Conservation (phyloP, 2,888 invertebrate species). For the Epirrita christyi region DNA sequence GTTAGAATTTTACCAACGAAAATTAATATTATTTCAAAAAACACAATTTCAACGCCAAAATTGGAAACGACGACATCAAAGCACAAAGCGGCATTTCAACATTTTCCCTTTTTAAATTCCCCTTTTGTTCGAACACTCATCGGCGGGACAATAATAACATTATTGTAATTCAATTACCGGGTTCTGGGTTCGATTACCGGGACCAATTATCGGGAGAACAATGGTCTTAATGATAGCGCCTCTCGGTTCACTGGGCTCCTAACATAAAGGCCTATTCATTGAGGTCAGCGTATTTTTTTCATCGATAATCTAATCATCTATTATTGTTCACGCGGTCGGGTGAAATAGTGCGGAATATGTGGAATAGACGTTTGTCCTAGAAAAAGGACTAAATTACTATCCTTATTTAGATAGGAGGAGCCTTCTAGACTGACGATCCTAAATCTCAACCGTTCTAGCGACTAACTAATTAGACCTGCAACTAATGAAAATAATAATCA, state of each 20-base stretch:
- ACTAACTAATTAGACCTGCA: too few species aligned
- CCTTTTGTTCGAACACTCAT: constrained; percentile 43
- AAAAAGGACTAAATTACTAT: neutral
- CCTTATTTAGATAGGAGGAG: neutral
- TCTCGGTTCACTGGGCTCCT: constrained; percentile 24
- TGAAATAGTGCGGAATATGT: constrained; percentile 15
- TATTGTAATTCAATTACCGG: constrained; percentile 57
- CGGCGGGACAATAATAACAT: constrained; percentile 47
- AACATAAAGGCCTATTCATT: constrained; percentile 22
- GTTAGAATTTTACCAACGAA: neutral
- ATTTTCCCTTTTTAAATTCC: constrained; percentile 32
- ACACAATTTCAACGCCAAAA: constrained; percentile 1
- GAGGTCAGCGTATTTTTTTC: constrained; percentile 30
- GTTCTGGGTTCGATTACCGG: constrained; percentile 48
- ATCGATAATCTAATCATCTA: constrained; percentile 27
- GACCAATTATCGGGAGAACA: constrained; percentile 51
- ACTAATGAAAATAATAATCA: too few species aligned
- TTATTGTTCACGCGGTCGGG: constrained; percentile 21
- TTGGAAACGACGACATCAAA: constrained; percentile 17
- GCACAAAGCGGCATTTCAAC: constrained; percentile 18
- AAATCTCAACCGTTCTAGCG: too few species aligned
- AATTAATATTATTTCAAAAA: neutral
- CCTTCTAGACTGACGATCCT: neutral
- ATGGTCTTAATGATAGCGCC: constrained; percentile 47
- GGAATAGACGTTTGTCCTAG: constrained; percentile 1